Conservation (phyloP, 2,888 invertebrate genomes). For the Furcula furcula region DNA sequence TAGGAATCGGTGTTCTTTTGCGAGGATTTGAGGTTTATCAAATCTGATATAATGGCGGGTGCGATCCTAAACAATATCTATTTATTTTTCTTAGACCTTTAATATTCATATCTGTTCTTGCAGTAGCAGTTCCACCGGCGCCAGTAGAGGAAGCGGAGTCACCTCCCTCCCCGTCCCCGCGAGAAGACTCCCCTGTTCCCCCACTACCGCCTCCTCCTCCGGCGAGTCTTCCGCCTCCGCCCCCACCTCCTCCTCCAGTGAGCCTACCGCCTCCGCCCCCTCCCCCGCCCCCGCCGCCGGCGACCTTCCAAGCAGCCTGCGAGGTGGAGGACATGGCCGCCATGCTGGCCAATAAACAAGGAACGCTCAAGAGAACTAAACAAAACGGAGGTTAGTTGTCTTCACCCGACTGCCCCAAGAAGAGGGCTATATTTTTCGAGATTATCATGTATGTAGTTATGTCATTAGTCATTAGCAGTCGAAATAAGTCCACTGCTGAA, state of each 20-base stretch:
- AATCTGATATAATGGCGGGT: too few relatives aligned
- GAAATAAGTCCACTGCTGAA: too few relatives aligned
- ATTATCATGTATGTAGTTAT: too few relatives aligned
- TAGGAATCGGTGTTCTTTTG: too few relatives aligned
- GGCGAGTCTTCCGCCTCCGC: constrained; percentile 12
- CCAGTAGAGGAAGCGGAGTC: constrained; percentile 6
- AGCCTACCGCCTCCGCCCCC: constrained; percentile 52
- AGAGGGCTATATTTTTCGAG: too few relatives aligned
- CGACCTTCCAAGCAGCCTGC: constrained; percentile 35
- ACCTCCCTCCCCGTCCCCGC: constrained; percentile 13
- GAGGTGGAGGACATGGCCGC: constrained; percentile 78
- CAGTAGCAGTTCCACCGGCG: not conserved
- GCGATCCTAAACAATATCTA: too few relatives aligned
- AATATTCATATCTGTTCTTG: too few relatives aligned
- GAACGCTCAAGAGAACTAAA: constrained; percentile 74
- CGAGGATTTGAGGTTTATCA: too few relatives aligned
- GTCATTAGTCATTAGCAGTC: too few relatives aligned
- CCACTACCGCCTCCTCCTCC: constrained; percentile 16
- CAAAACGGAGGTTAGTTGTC: constrained; percentile 72
- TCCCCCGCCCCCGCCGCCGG: constrained; percentile 70
- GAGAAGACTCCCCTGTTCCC: constrained; percentile 25
- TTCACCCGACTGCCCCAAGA: too few relatives aligned
- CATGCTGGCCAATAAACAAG: constrained; percentile 80
- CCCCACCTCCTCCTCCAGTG: constrained; percentile 22
- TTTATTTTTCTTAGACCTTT: too few relatives aligned